A percentile compares a stretch with the other conserved stretches of the same genome.
These are phyloP conservation scores for Morpho helenor DNA, from an alignment of 2,888 invertebrate genomes.

Conservation along the genomic window DNA sequence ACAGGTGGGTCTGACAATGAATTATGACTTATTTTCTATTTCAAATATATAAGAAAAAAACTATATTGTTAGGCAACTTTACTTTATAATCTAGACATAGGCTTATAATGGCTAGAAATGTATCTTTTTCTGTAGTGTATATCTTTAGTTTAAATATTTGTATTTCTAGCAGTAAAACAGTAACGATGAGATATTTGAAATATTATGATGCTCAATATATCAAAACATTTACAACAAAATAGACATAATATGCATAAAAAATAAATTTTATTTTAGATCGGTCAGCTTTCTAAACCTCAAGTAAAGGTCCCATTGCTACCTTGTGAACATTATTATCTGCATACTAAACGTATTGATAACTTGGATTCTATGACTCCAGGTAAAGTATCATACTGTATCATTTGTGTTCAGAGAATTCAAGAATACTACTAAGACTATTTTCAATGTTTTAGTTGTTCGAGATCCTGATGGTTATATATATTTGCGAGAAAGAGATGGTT, in stretches of 20 bases:
- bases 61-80: too few relatives aligned
- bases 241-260: too few relatives aligned
- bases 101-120: too few relatives aligned
- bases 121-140: too few relatives aligned
- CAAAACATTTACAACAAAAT: too few relatives aligned
- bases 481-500: conserved; percentile 90
- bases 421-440: not conserved
- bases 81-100: too few relatives aligned
- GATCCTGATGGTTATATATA: conserved; percentile 94
- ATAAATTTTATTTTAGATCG: conserved; percentile 72
- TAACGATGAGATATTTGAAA: too few relatives aligned
- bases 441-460: conserved; percentile 81
- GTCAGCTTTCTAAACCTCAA: conserved; percentile 89
- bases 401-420: not conserved
- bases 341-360: conserved; percentile 89
- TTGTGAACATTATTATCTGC: conserved; percentile 95
- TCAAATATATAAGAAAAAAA: too few relatives aligned
- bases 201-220: too few relatives aligned
- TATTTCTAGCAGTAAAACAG: too few relatives aligned
- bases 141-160: too few relatives aligned
- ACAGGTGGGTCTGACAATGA: conserved; percentile 52
- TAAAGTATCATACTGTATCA: conserved; percentile 36
- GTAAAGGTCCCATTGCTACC: conserved; percentile 95
- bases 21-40: too few relatives aligned
- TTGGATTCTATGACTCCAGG: conserved; percentile 91